Percentiles rank a stretch among this genome's conserved stretches.
These are phyloP conservation scores for Neopelma chrysocephalum DNA, from an alignment of 2,797 vertebrate genomes.

Conservation along the genomic window DNA sequence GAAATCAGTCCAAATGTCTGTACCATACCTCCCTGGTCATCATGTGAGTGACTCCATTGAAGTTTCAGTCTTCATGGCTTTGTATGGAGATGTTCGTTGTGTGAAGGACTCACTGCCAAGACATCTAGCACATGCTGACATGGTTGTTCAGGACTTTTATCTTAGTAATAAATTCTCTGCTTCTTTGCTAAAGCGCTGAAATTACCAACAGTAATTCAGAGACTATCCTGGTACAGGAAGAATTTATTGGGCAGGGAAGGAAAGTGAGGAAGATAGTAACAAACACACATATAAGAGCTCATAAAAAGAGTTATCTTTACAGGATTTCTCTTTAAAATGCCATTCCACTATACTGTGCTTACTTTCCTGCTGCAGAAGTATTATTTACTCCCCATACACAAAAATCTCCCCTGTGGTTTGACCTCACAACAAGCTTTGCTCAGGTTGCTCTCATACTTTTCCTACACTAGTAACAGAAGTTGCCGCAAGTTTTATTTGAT, in stretches of 20 bases:
- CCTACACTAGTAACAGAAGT: not conserved
- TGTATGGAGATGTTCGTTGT: not conserved
- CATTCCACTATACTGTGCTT: not conserved
- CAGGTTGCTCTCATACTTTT: not conserved
- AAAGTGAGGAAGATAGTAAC: not conserved
- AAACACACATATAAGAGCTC: not conserved
- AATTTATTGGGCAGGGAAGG: not conserved
- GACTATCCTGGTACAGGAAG: not conserved
- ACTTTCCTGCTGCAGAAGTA: not conserved
- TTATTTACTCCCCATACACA: not conserved
- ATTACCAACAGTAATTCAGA: not conserved
- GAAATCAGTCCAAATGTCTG: not conserved
- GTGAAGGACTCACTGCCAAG: not conserved
- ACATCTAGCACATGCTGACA: not conserved
- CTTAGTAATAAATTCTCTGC: not conserved
- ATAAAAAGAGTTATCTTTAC: not conserved
- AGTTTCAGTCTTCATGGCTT: not conserved
- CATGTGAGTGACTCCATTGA: not conserved
- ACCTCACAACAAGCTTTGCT: not conserved
- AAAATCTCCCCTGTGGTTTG: not conserved
- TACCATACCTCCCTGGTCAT: not conserved
- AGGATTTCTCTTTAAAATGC: not conserved
- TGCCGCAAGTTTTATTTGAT: not conserved
- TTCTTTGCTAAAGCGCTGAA: not conserved
- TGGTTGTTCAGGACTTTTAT: not conserved